Conservation (phyloP, 2,113 vertebrate species). For the Uria aalge region DNA sequence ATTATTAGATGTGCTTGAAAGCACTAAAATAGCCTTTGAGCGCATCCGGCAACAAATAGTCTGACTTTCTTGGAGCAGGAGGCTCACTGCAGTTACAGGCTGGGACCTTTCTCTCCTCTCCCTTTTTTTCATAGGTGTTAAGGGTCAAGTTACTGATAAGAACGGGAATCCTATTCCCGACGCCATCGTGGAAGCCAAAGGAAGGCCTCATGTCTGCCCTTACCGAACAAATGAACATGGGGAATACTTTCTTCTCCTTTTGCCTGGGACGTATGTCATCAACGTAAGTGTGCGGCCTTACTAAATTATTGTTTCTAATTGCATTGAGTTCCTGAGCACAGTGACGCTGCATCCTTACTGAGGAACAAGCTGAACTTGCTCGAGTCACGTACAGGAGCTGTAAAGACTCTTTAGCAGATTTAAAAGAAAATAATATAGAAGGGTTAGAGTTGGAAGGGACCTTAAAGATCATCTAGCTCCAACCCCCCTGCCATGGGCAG, state of each 20-base stretch:
- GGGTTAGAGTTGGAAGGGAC: neutral
- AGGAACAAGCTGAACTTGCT: neutral
- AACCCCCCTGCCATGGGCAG: neutral
- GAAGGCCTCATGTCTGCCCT: conserved; percentile 82
- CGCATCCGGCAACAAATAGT: neutral
- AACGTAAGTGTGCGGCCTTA: conserved; percentile 76
- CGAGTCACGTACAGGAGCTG: neutral
- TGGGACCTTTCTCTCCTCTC: neutral
- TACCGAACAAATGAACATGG: conserved; percentile 84
- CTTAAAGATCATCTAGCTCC: neutral
- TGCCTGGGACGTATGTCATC: conserved; percentile 88
- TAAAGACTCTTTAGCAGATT: neutral
- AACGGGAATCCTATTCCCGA: conserved; percentile 76
- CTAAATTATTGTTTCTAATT: neutral
- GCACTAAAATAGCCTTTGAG: neutral
- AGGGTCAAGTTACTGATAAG: conserved; percentile 85
- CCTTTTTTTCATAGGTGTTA: conserved; percentile 79
- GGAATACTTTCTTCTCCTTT: conserved; percentile 91
- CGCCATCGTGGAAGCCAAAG: conserved; percentile 83
- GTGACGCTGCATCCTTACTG: neutral
- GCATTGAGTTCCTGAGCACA: neutral
- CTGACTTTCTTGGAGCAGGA: neutral
- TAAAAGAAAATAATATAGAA: neutral
- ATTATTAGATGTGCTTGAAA: neutral
- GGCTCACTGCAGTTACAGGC: neutral